Base-by-base conservation (phyloP, 2,888 invertebrate species). In the Trichopoda pennipes region DNA sequence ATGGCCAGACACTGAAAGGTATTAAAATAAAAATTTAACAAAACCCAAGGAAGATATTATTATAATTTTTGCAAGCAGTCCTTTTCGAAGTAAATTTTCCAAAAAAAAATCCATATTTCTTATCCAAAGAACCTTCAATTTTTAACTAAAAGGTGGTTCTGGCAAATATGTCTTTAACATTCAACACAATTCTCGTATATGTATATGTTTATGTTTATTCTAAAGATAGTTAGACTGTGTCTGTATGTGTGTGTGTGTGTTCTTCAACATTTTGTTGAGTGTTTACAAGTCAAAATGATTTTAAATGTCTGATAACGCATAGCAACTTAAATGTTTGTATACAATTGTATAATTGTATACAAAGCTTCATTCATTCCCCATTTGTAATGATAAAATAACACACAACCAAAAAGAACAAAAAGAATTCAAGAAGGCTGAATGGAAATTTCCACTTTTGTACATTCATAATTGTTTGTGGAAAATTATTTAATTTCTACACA, bases 401-500 rank as follows among this genome's bases (percentile, higher is more conserved):
- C 55, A 49, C 10, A 38, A 44, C 23, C 35, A 10, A 28, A 19
- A 73, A 44, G 16, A 42, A 32, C 10, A 19, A 21, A 28, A 60
- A 38, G 14, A 32, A 42, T 0, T 32, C 19, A 44, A 21, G 8
- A 38, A 16, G 51, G 10, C 17, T 53, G 58, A 70, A 70, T 78
- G 81, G 81, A 82, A 82, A 75, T 66, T 82, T 78, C 81, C 78
- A 78, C 28, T 49, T 17, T 14, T 10, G 35, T 35, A 35, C 1
- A 42, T 3, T 14, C 4, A 53, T 23, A 44, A 44, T 44, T 44
- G 42, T 44, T 44, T 44, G 14, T 44, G 14, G 14, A 44, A 44
- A 44, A 44, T 6, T 6, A 49, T 14, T 19, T 8, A 49, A 49
- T 49, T 6, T 19, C 3, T 17, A 49, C 3, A 49, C 47, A 49